Conservation (phyloP, 2,888 invertebrate species). For the Dicyrtomina minuta region DNA sequence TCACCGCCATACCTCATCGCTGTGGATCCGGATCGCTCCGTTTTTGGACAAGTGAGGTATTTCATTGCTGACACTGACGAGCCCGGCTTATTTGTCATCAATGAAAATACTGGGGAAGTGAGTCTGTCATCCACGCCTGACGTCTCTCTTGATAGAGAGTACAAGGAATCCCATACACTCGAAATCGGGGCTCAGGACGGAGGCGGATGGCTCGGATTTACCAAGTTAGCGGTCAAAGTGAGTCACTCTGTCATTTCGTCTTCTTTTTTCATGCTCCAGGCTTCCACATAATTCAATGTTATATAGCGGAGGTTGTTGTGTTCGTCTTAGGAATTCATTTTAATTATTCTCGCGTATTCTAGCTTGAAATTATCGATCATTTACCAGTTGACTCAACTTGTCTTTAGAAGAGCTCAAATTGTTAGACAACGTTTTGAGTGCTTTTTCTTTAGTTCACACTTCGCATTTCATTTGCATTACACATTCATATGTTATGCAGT, state of each 20-base stretch:
- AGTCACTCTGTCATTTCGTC: conserved; percentile 52
- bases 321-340: too few relatives aligned
- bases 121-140: conserved; percentile 44
- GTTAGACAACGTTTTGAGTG: too few relatives aligned
- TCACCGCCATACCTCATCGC: conserved; percentile 70
- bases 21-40: conserved; percentile 77
- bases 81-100: conserved; percentile 57
- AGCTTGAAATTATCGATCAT: too few relatives aligned
- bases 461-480: too few relatives aligned
- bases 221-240: conserved; percentile 75
- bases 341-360: too few relatives aligned
- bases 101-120: conserved; percentile 57
- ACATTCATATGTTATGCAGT: too few relatives aligned
- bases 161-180: conserved; percentile 49
- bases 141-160: conserved; percentile 51
- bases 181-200: conserved; percentile 75
- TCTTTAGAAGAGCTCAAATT: too few relatives aligned
- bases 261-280: not conserved
- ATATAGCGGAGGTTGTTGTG: not conserved
- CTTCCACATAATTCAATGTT: too few relatives aligned
- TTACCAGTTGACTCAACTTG: too few relatives aligned
- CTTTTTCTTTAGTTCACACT: too few relatives aligned
- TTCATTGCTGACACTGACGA: conserved; percentile 63
- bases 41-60: conserved; percentile 68
- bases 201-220: conserved; percentile 74